Evolutionary conservation across 2,797 vertebrate genomes (phyloP).

Genomic region (Coreius guichenoti): DNA sequence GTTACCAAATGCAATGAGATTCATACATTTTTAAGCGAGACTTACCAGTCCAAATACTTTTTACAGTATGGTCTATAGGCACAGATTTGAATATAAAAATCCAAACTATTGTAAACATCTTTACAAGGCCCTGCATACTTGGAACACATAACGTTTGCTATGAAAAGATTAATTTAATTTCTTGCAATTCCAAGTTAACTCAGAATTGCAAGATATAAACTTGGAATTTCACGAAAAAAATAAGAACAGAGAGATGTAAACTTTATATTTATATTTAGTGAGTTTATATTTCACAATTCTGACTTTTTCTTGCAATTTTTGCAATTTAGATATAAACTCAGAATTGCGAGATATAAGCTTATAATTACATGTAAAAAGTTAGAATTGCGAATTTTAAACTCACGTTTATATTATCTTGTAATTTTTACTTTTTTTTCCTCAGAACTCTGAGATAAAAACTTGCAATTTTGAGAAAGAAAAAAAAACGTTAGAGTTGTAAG

Average conservation of each 20-base stretch:
- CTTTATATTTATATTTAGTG: too few species aligned
- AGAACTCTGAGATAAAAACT: not conserved
- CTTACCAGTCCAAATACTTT: not conserved
- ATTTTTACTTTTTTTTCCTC: not conserved
- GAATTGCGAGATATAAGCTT: too few species aligned
- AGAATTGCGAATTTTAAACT: not conserved
- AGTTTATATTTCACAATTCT: too few species aligned
- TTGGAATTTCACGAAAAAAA: too few species aligned
- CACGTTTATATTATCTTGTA: not conserved
- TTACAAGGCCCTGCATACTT: not conserved
- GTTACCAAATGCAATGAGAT: not conserved
- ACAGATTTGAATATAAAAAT: not conserved
- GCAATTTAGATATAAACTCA: not conserved
- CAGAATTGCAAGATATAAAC: not conserved
- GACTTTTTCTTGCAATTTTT: too few species aligned
- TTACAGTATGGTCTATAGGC: not conserved
- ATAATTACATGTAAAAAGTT: not conserved
- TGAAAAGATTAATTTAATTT: not conserved
- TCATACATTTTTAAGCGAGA: not conserved
- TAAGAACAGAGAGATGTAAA: too few species aligned
- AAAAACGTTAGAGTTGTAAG: not conserved
- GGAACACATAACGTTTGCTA: not conserved
- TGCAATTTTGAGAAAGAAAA: not conserved
- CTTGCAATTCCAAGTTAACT: not conserved
- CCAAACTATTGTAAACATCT: not conserved